These are phyloP conservation scores for Matsumyia berberina DNA, from an alignment of 2,888 invertebrate species.

Conservation along the genomic window DNA sequence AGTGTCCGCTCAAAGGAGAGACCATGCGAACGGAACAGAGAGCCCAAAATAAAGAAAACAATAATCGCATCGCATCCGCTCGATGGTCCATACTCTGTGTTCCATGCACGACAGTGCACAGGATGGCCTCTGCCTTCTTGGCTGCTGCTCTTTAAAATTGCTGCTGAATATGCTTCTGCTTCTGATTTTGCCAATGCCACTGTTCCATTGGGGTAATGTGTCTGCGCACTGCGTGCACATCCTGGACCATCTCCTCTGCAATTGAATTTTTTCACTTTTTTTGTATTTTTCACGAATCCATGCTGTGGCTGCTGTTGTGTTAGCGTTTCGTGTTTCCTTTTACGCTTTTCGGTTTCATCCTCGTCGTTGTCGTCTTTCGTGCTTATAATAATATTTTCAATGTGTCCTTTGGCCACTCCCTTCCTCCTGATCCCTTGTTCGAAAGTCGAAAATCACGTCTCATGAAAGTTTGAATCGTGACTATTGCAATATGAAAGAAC, in stretches of 20 bases:
- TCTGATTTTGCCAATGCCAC: constrained; percentile 40
- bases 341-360: constrained; percentile 50
- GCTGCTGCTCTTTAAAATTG: constrained; percentile 60
- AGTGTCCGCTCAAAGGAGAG: constrained; percentile 44
- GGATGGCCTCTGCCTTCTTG: constrained; percentile 36
- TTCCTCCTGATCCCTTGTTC: constrained; percentile 65
- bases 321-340: constrained; percentile 63
- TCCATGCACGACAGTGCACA: constrained; percentile 6
- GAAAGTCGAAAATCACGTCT: constrained; percentile 75
- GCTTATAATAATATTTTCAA: constrained; percentile 69
- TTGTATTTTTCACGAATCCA: constrained; percentile 55
- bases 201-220: constrained; percentile 19
- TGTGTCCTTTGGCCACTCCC: constrained; percentile 62
- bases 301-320: constrained; percentile 21
- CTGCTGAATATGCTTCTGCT: constrained; percentile 69
- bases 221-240: constrained; percentile 29
- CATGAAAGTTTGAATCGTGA: constrained; percentile 74
- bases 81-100: constrained; percentile 18
- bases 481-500: constrained; percentile 76
- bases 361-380: constrained; percentile 41
- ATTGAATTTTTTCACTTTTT: constrained; percentile 45
- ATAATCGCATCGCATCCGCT: constrained; percentile 66
- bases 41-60: constrained; percentile 48
- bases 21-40: constrained; percentile 1
- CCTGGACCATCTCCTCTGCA: constrained; percentile 40